These are phyloP conservation scores for Sakesphorus luctuosus DNA, from an alignment of 2,113 vertebrate species.

Conservation along the genomic window DNA sequence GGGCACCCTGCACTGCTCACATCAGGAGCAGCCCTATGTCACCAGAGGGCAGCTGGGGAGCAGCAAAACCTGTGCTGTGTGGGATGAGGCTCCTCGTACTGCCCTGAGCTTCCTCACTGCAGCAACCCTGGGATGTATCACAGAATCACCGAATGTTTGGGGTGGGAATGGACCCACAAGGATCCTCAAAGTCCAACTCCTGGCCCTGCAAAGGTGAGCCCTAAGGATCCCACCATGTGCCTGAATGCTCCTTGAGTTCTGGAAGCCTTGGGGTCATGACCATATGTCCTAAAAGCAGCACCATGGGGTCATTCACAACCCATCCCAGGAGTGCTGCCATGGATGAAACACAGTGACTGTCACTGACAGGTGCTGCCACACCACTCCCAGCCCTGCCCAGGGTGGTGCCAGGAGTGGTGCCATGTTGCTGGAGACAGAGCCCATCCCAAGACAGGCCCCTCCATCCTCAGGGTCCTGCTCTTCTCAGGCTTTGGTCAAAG, in stretches of 20 bases:
- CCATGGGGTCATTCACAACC: accelerated
- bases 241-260: neutral
- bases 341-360: neutral
- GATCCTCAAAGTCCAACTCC: neutral
- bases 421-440: neutral
- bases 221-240: neutral
- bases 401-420: neutral
- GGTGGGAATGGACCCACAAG: neutral
- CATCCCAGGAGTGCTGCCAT: neutral
- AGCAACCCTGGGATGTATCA: neutral
- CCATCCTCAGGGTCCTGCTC: neutral
- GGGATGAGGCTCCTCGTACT: accelerated
- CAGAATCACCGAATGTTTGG: neutral
- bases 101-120: neutral
- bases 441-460: neutral
- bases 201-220: neutral
- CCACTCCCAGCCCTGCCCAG: neutral
- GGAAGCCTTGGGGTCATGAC: neutral
- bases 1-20: neutral
- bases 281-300: neutral
- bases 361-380: neutral
- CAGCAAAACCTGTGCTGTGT: accelerated
- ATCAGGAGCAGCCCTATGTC: neutral
- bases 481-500: neutral
- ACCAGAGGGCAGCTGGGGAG: neutral